A percentile compares a stretch with the other conserved stretches of the same genome.
Evolutionary conservation across 2,888 invertebrate species (phyloP).

Genomic region (Drosophila kokeensis): DNA sequence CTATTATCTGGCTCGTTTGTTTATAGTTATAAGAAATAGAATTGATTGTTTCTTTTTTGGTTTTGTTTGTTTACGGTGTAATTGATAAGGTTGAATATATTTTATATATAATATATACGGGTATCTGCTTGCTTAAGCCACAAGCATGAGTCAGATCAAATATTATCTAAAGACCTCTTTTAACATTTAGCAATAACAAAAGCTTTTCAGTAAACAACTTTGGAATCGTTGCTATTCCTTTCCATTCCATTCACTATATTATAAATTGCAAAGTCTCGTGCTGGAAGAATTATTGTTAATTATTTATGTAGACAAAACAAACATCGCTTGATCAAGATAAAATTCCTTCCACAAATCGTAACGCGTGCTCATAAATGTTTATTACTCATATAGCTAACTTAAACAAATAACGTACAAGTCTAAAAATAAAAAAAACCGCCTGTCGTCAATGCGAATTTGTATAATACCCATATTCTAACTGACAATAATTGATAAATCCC

Average conservation of each 20-base stretch:
- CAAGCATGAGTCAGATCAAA: slow-evolving; percentile 20
- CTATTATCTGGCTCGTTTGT: slow-evolving; percentile 28
- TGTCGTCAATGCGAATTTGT: slow-evolving; percentile 42
- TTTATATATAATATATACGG: not conserved
- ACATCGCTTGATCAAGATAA: slow-evolving; percentile 14
- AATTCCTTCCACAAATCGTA: slow-evolving; percentile 23
- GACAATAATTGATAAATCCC: slow-evolving; percentile 60
- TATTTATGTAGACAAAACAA: slow-evolving; percentile 15
- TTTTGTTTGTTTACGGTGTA: slow-evolving; percentile 9
- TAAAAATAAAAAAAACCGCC: slow-evolving; percentile 11
- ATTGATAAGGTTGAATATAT: slow-evolving; percentile 26
- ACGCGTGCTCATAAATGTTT: slow-evolving; percentile 50
- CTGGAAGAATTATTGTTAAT: slow-evolving; percentile 34
- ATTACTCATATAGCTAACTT: slow-evolving; percentile 57
- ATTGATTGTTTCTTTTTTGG: slow-evolving; percentile 33
- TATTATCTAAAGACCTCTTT: slow-evolving; percentile 1
- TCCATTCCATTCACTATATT: not conserved
- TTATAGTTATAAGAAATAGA: slow-evolving; percentile 17
- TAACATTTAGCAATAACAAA: slow-evolving; percentile 2
- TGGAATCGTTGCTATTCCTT: slow-evolving; percentile 1
- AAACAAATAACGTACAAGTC: slow-evolving; percentile 38
- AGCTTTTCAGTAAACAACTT: slow-evolving; percentile 5
- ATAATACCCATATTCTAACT: slow-evolving; percentile 34
- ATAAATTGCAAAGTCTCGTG: slow-evolving; percentile 21
- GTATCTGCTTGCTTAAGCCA: slow-evolving; percentile 2